Evolutionary conservation across 2,113 vertebrate genomes (phyloP).

Genomic region (Lophius piscatorius): DNA sequence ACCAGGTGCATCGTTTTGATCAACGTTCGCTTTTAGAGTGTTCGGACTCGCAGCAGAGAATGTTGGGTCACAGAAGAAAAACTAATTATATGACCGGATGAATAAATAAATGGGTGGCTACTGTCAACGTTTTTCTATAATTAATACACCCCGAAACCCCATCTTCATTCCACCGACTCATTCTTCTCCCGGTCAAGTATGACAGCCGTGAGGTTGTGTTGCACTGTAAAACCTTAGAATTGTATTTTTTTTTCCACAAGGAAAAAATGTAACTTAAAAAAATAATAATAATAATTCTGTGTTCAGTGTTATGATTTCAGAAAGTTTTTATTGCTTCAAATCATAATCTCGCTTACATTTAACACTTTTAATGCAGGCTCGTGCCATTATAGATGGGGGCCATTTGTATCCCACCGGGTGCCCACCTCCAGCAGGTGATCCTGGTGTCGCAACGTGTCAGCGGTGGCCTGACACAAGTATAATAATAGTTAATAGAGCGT

Average conservation of each 20-base stretch:
- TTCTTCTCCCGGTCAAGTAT: slow-evolving; percentile 27
- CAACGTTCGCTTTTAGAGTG: not conserved
- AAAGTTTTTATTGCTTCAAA: not conserved
- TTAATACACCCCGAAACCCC: slow-evolving; percentile 48
- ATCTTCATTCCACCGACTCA: slow-evolving; percentile 28
- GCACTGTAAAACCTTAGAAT: too few relatives aligned
- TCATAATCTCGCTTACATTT: slow-evolving; percentile 25
- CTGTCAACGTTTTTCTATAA: slow-evolving; percentile 56
- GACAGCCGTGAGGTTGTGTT: too few relatives aligned
- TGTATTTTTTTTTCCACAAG: too few relatives aligned
- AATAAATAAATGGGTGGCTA: slow-evolving; percentile 40
- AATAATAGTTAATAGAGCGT: slow-evolving; percentile 98
- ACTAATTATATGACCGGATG: slow-evolving; percentile 32
- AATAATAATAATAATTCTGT: too few relatives aligned
- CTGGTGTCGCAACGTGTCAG: slow-evolving; percentile 89
- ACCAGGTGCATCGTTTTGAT: slow-evolving; percentile 24
- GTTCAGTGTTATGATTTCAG: too few relatives aligned
- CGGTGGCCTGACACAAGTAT: slow-evolving; percentile 86
- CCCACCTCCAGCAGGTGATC: slow-evolving; percentile 94
- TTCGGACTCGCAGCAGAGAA: not conserved
- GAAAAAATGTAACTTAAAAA: too few relatives aligned
- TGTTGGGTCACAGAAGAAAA: slow-evolving; percentile 29
- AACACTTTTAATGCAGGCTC: slow-evolving; percentile 46
- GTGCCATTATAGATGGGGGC: slow-evolving; percentile 68
- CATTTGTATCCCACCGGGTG: slow-evolving; percentile 71